Conservation (phyloP, 2,113 vertebrate genomes). For the Canis aureus region DNA sequence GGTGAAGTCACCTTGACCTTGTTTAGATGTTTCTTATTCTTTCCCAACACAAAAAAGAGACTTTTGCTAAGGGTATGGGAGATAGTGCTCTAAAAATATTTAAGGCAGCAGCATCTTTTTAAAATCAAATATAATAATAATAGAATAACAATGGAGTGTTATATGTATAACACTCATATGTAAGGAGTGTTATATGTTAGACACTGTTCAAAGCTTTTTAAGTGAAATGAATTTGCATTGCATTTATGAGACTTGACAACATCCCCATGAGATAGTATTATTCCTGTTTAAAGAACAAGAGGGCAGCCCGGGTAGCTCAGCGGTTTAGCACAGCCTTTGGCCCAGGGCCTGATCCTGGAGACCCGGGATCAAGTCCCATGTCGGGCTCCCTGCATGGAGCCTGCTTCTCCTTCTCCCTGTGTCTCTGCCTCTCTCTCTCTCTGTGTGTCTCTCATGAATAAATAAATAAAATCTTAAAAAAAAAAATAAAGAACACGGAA, state of each 20-base stretch:
- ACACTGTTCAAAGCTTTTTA: neutral
- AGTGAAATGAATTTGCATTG: neutral
- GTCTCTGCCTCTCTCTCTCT: too few relatives aligned
- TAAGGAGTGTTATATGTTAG: neutral
- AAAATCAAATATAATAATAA: neutral
- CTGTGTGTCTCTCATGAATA: too few relatives aligned
- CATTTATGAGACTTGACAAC: neutral
- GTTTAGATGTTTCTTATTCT: slow-evolving; percentile 9
- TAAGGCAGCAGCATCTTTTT: neutral
- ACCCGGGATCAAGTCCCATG: too few relatives aligned
- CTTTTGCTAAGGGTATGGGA: neutral
- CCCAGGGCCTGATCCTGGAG: too few relatives aligned
- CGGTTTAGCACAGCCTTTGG: too few relatives aligned
- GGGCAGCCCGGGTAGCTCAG: too few relatives aligned
- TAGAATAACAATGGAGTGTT: neutral
- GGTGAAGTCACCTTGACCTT: neutral
- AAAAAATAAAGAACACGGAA: neutral
- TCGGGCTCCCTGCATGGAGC: too few relatives aligned
- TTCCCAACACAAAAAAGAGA: neutral
- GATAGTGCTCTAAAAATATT: neutral
- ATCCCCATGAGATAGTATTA: neutral
- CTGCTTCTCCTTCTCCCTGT: too few relatives aligned
- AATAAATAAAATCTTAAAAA: too few relatives aligned
- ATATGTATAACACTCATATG: neutral
- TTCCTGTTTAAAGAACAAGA: neutral